Evolutionary conservation across 92 coral and sea anemone species (phyloP), one percentile per base, ranked within the genome.

Genomic region (Siderastrea radians): DNA sequence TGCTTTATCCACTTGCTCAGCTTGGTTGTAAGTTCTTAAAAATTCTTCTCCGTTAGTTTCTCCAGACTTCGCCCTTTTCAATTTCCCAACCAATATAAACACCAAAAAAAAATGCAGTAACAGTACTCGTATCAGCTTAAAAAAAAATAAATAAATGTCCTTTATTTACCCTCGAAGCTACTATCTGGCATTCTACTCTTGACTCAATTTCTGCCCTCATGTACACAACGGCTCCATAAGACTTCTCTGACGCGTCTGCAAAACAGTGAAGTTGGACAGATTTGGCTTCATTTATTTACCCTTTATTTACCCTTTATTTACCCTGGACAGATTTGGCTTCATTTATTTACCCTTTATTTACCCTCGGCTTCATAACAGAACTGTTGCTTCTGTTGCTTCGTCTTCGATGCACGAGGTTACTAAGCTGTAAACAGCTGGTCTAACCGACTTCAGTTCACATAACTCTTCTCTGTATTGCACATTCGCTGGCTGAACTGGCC

Each of bases 161-260:
- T n/a, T n/a, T n/a, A n/a, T n/a, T n/a, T n/a, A n/a, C n/a, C 1
- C 17, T 64, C 8, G 69, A 64, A 16, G 69, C 3, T 17, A 64
- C 69, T 16, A 64, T 15, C 69, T 64, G 44, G 19, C 69, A 64
- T 64, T 64, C 6, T 9, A 64, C 69, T 1, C 69, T 64, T 55
- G 84, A 79, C 26, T 46, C n/a, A 13, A 43, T 10, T 49, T 79
- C 84, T 46, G 15, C n/a, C 10, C 84, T 65, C 68, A 60, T 9
- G 16, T n/a, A n/a, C n/a, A n/a, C n/a, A n/a, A n/a, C n/a, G n/a
- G n/a, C n/a, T n/a, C n/a, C n/a, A n/a, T n/a, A n/a, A n/a, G n/a
- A n/a, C n/a, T n/a, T n/a, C n/a, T n/a, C n/a, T n/a, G n/a, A n/a
- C n/a, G n/a, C n/a, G n/a, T n/a, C n/a, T n/a, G n/a, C n/a, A n/a